A percentile compares a stretch with the other conserved stretches of the same genome.
Evolutionary conservation across 2,888 invertebrate genomes (phyloP).

Genomic region (Aleiodes alternator): DNA sequence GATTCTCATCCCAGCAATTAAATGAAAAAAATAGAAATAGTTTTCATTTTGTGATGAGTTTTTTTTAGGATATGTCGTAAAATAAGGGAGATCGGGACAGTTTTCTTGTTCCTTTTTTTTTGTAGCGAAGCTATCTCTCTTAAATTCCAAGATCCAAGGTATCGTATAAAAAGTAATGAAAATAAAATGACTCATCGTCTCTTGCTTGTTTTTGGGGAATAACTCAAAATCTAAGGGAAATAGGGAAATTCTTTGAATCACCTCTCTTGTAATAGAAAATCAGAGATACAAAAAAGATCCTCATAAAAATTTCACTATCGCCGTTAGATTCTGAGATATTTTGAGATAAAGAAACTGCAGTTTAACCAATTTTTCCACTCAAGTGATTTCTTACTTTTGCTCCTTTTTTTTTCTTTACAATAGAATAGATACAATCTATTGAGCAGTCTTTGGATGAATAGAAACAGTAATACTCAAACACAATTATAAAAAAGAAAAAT

Average conservation of each 20-base stretch:
- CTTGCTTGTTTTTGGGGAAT: not conserved
- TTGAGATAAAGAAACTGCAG: not conserved
- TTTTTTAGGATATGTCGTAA: no score
- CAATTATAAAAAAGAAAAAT: conserved; percentile 36
- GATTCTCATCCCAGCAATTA: no score
- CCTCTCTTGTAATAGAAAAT: not conserved
- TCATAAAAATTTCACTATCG: not conserved
- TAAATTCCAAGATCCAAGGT: not conserved
- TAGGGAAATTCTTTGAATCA: not conserved
- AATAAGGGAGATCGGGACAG: no score
- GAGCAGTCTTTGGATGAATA: conserved; percentile 43
- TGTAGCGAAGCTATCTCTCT: not conserved
- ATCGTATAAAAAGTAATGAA: not conserved
- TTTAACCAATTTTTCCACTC: conserved; percentile 1
- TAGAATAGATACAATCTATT: conserved; percentile 31
- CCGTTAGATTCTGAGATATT: not conserved
- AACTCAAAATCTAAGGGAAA: not conserved
- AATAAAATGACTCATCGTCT: not conserved
- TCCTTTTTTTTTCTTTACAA: conserved; percentile 5
- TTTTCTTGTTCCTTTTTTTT: no score
- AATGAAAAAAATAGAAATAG: no score
- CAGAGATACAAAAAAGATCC: not conserved
- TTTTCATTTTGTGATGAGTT: no score
- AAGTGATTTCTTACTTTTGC: not conserved
- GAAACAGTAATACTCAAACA: conserved; percentile 20